Conservation (phyloP, 2,888 invertebrate species). For the Campoletis raptor region DNA sequence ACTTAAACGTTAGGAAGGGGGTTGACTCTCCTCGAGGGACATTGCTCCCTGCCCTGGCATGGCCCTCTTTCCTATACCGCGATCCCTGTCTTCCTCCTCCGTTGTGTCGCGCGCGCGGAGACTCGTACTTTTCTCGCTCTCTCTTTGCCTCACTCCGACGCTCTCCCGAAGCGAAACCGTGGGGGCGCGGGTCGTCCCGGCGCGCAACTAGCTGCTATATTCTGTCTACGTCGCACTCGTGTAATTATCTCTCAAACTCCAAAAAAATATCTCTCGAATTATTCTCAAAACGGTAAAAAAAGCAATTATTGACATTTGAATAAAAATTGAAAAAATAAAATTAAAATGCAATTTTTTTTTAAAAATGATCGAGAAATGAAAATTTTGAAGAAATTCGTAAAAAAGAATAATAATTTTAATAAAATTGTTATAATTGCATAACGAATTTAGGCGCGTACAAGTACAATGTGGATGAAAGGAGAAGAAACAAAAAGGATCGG, state of each 20-base stretch:
- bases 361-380: no score
- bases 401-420: no score
- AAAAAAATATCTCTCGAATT: no score
- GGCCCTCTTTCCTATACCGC: constrained; percentile 69
- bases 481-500: constrained; percentile 51
- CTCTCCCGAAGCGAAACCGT: constrained; percentile 50
- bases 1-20: constrained; percentile 79
- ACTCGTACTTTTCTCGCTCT: constrained; percentile 34
- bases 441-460: background rate
- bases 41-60: constrained; percentile 81
- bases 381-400: no score
- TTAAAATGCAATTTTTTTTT: no score
- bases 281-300: no score
- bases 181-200: constrained; percentile 62
- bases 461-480: no score
- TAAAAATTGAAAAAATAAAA: no score
- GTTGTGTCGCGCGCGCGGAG: constrained; percentile 14
- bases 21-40: constrained; percentile 80
- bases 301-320: no score
- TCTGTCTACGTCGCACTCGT: no score
- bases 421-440: no score
- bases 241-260: no score
- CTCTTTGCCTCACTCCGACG: constrained; percentile 37
- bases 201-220: constrained; percentile 18
- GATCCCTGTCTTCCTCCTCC: constrained; percentile 15